Evolutionary conservation across 1,140 invertebrate species (phyloP).

Genomic region (Leptopilina boulardi): DNA sequence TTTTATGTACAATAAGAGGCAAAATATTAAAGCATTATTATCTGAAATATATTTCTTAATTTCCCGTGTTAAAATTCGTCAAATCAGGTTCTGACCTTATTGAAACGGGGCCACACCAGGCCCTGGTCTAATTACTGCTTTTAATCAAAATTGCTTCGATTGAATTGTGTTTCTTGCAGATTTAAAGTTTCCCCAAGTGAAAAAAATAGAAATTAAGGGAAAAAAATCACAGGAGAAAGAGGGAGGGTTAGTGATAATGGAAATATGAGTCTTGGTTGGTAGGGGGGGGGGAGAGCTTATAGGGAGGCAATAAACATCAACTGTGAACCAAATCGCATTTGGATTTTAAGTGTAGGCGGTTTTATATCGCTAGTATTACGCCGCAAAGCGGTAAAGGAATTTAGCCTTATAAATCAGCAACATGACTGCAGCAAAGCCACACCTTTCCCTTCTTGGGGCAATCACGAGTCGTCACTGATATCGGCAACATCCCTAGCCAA

Average conservation of each 20-base stretch:
- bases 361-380: constrained; percentile 47
- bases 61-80: too few species aligned
- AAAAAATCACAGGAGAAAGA: background rate
- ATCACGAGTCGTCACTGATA: constrained; percentile 71
- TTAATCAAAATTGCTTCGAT: too few species aligned
- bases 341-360: constrained; percentile 51
- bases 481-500: constrained; percentile 56
- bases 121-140: too few species aligned
- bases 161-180: too few species aligned
- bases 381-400: constrained; percentile 38
- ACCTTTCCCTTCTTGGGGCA: constrained; percentile 77
- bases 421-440: constrained; percentile 73
- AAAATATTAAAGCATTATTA: too few species aligned
- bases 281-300: background rate
- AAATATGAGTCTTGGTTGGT: too few species aligned
- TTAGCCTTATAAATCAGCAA: constrained; percentile 74
- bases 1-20: too few species aligned
- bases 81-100: too few species aligned
- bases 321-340: constrained; percentile 38
- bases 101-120: too few species aligned
- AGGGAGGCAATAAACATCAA: constrained; percentile 21
- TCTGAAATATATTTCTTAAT: too few species aligned
- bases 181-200: too few species aligned
- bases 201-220: too few species aligned
- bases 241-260: background rate